These are phyloP conservation scores for Solea senegalensis DNA, from an alignment of 2,113 vertebrate species.

Conservation along the genomic window DNA sequence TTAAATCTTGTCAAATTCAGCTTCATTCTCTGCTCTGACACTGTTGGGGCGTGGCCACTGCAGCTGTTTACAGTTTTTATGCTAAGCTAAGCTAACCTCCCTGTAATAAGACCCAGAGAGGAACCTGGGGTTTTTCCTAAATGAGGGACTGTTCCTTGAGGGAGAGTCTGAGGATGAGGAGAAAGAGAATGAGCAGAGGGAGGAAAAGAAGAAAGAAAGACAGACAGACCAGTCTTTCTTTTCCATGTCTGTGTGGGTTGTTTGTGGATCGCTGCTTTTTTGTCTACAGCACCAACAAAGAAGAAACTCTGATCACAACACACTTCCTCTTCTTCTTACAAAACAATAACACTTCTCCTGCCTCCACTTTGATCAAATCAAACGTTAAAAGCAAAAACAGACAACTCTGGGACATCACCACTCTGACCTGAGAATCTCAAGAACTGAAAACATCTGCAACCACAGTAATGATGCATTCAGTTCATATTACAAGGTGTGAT, in stretches of 20 bases:
- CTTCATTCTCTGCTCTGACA: too few relatives aligned
- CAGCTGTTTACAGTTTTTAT: too few relatives aligned
- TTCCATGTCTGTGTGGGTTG: constrained; percentile 36
- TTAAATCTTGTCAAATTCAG: too few relatives aligned
- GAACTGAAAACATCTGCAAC: too few relatives aligned
- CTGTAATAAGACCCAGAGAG: too few relatives aligned
- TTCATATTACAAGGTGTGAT: not conserved
- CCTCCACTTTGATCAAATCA: not conserved
- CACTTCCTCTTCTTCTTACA: not conserved
- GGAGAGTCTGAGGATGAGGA: not conserved
- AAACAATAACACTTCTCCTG: not conserved
- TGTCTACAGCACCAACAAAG: constrained; percentile 47
- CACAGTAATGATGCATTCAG: constrained; percentile 18
- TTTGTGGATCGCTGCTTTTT: constrained; percentile 72
- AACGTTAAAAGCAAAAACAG: not conserved
- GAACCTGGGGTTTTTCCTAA: too few relatives aligned
- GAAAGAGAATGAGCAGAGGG: not conserved
- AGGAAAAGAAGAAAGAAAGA: not conserved
- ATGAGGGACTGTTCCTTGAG: not conserved
- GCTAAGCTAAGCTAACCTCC: too few relatives aligned
- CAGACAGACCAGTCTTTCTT: constrained; percentile 48
- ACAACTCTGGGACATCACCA: not conserved
- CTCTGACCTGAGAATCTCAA: not conserved
- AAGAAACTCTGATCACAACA: constrained; percentile 11
- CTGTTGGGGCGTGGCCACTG: too few relatives aligned